phyloP scores from a whole-genome alignment of 2,797 vertebrate genomes.

The Sphenopsis melanotis region DNA sequence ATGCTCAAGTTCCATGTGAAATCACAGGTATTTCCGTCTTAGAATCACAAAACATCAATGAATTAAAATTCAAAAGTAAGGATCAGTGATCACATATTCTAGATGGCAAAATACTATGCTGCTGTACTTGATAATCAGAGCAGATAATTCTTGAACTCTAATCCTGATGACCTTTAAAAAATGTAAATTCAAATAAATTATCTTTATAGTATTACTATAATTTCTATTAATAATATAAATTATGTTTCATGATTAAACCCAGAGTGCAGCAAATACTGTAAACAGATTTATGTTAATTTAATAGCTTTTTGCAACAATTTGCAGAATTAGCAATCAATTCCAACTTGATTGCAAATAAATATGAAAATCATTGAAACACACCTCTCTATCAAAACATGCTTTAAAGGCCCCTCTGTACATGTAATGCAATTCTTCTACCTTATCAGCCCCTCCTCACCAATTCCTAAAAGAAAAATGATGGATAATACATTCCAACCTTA shows the following conservation, averaged over 20 bases:
- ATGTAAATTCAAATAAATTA: background rate
- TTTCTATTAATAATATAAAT: background rate
- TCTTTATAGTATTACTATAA: background rate
- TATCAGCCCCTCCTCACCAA: background rate
- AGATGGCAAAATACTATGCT: background rate
- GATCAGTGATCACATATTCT: background rate
- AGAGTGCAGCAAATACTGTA: background rate
- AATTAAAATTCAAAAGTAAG: background rate
- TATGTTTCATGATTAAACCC: background rate
- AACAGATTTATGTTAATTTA: background rate
- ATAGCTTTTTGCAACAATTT: background rate
- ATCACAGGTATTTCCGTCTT: background rate
- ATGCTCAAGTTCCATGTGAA: background rate
- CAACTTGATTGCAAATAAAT: background rate
- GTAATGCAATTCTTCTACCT: background rate
- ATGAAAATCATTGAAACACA: background rate
- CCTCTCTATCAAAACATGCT: background rate
- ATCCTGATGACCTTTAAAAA: background rate
- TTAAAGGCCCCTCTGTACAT: background rate
- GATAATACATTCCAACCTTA: background rate
- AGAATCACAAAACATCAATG: background rate
- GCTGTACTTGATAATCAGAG: background rate
- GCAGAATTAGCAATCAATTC: background rate
- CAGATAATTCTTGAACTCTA: background rate
- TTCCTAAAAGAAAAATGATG: background rate